These are phyloP conservation scores for Leucoma salicis DNA, from an alignment of 2,888 invertebrate genomes.

Conservation along the genomic window DNA sequence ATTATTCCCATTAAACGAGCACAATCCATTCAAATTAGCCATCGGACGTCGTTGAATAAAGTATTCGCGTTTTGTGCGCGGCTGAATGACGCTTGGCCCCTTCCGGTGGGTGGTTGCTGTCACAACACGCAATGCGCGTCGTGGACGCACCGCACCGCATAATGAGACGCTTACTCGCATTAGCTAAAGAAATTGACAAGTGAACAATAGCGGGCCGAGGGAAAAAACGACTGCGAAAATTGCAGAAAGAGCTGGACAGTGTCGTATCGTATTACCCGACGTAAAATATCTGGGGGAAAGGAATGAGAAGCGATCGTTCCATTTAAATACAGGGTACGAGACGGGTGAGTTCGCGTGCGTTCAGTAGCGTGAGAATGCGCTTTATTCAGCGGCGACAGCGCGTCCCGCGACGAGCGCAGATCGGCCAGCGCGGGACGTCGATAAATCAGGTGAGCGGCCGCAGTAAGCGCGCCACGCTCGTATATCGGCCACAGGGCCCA, in stretches of 20 bases:
- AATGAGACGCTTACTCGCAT: constrained; percentile 83
- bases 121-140: constrained; percentile 81
- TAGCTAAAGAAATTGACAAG: constrained; percentile 83
- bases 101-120: constrained; percentile 82
- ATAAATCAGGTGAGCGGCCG: constrained; percentile 72
- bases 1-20: constrained; percentile 76
- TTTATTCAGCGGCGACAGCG: constrained; percentile 74
- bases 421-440: constrained; percentile 59
- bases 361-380: constrained; percentile 81
- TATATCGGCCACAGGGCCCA: constrained; percentile 65
- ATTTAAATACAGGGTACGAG: constrained; percentile 74
- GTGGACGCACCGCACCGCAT: constrained; percentile 78
- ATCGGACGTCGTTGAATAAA: constrained; percentile 76
- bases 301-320: constrained; percentile 79
- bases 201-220: constrained; percentile 77
- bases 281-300: constrained; percentile 80
- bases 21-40: constrained; percentile 80
- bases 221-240: constrained; percentile 74
- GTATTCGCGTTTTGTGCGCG: constrained; percentile 76
- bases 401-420: constrained; percentile 40
- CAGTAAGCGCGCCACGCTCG: constrained; percentile 52
- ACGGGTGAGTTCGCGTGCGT: constrained; percentile 77
- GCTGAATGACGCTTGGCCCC: constrained; percentile 78
- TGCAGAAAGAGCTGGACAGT: constrained; percentile 81
- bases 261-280: constrained; percentile 82